A percentile compares a stretch with the other conserved stretches of the same genome.
phyloP scores from a whole-genome alignment of 2,797 vertebrate genomes.

The Coreius guichenoti region DNA sequence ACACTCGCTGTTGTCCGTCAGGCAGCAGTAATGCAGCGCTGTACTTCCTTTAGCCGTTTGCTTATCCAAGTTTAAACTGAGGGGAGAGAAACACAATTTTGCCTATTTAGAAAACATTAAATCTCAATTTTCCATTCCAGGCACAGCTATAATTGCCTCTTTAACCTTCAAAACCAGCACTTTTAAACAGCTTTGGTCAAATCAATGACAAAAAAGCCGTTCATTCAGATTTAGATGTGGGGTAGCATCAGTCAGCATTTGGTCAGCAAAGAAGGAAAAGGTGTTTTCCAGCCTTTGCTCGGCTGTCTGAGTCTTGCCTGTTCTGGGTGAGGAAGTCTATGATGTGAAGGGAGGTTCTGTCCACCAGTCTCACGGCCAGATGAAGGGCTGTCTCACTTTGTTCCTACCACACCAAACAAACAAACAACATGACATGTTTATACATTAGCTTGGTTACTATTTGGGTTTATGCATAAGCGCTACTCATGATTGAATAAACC shows the following conservation, averaged over 20 bases:
- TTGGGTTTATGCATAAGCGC: neutral
- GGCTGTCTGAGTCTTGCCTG: conserved; percentile 78
- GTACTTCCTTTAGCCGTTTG: conserved; percentile 97
- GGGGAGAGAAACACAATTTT: neutral
- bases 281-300: conserved; percentile 20
- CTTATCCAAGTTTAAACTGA: conserved; percentile 94
- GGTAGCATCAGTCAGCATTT: neutral
- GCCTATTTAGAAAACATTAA: neutral
- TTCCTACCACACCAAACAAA: conserved; percentile 78
- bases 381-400: conserved; percentile 96
- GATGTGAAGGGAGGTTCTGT: conserved; percentile 96
- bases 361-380: conserved; percentile 94
- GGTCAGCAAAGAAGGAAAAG: neutral
- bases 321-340: conserved; percentile 98
- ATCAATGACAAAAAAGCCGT: neutral
- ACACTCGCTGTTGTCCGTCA: conserved; percentile 97
- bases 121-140: neutral
- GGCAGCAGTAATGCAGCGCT: conserved; percentile 97
- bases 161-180: neutral
- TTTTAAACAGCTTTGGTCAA: conserved; percentile 17
- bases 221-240: neutral
- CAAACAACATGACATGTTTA: neutral
- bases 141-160: neutral
- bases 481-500: too few relatives aligned
- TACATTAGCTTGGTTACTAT: neutral